Conservation (phyloP, 2,113 vertebrate genomes). For the Thryonomys swinderianus region DNA sequence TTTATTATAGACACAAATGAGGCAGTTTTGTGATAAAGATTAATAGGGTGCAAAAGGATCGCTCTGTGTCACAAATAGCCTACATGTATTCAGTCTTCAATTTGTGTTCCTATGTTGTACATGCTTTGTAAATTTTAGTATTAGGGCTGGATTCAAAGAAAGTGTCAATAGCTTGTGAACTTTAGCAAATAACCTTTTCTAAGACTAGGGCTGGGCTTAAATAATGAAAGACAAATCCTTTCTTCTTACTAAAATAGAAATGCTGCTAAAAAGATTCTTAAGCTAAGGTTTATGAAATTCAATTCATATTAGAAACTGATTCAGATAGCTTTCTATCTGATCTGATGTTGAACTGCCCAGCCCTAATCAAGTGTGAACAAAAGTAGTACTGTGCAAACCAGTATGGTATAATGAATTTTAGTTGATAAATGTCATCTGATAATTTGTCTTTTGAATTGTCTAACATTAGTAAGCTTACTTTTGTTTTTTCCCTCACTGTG, state of each 20-base stretch:
- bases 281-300: constrained; percentile 84
- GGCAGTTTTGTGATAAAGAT: constrained; percentile 76
- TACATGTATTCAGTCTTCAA: constrained; percentile 23
- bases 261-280: constrained; percentile 82
- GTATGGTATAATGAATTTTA: constrained; percentile 89
- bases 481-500: constrained; percentile 93
- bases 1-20: constrained; percentile 58
- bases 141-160: constrained; percentile 81
- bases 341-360: constrained; percentile 87
- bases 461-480: constrained; percentile 93
- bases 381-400: constrained; percentile 86
- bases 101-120: constrained; percentile 74
- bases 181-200: constrained; percentile 85
- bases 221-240: constrained; percentile 77
- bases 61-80: constrained; percentile 74
- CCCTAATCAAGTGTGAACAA: constrained; percentile 88
- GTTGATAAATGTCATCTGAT: constrained; percentile 93
- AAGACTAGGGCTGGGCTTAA: constrained; percentile 91
- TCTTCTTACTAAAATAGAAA: constrained; percentile 73
- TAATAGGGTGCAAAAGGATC: constrained; percentile 73
- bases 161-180: constrained; percentile 84
- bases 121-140: constrained; percentile 83
- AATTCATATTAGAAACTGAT: constrained; percentile 84
- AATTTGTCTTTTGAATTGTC: constrained; percentile 91
- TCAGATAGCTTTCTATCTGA: constrained; percentile 91